Base-by-base conservation (phyloP, 2,797 vertebrate species). In the Sebastes steindachneri region DNA sequence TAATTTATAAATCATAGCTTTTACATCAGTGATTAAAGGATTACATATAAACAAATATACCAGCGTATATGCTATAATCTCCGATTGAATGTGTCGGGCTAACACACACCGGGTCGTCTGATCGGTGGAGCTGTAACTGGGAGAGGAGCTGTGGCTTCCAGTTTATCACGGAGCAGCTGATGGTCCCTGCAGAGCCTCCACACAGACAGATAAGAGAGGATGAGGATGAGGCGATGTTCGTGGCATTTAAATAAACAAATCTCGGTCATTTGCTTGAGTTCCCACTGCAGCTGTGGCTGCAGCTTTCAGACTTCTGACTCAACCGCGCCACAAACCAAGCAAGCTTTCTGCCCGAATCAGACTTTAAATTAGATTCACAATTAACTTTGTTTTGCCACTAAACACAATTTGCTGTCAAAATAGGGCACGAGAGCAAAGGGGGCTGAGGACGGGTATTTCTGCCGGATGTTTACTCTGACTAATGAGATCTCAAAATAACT, bases 1-100 rank as follows among this genome's bases (percentile, higher is more conserved):
- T 60, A 28, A 81, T 85, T 78, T 75, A 68, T 62, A 55, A 73
- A 82, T 69, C 71, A 21, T 9, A 31, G 62, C 70, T 83, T 84
- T 83, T 55, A 75, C 68, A 37, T 76, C 8, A 41, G 12, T 72
- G 81, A 91, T 90, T 88, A 80, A 82, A 87, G 85, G 88, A 90
- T 89, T 82, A 86, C 59, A 65, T 9, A 48, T 14, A 74, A 69
- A 79, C 12, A 82, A 45, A 60, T 68, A 66, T 28, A 17, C 62
- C 35, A 4, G 35, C 25, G 5, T 82, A 29, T 68, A 15, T 51
- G 33, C 26, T 5, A 6, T 82, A 85, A 87, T 83, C 80, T 79
- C 28, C 62, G 79, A 58, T 26, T 74, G 65, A 78, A 73, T 53
- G 5, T 68, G 64, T 64, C 1, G 48, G 41, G 35, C 33, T 14